Base-by-base conservation (phyloP, 2,113 vertebrate genomes). In the Vidua chalybeata region DNA sequence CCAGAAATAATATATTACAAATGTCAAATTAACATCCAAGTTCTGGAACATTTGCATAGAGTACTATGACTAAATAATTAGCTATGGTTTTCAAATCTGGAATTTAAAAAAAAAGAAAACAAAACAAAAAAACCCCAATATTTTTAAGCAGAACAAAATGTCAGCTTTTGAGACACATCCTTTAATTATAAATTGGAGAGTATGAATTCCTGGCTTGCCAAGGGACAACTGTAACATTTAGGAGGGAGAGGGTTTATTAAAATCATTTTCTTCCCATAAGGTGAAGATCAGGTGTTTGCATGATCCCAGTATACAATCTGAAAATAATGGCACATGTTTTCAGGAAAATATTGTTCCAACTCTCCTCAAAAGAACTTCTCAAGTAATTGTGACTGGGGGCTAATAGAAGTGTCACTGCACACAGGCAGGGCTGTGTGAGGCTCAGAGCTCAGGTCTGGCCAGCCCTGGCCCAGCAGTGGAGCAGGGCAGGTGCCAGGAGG, bases 11-110 rank as follows among this genome's bases (percentile, higher is more conserved):
- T 77, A 54, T 54, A 93, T 89, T 96, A 91, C 28, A 97, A 94
- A 91, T 94, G 92, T 97, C 90, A 97, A 87, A 93, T 97, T 97
- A 95, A 87, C 67, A 93, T 94, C 84, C 62, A 93, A 20, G 18
- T 52, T 93, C 54, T 52, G 90, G 55, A 95, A 90, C 17, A 89
- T 96, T 96, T 96, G 76, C 73, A 90, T 49, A 89, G 56, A 91
- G 49, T 79, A 92, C 82, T 74, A 31, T 90, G 87, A 76, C 35
- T 87, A 90, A 94, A 95, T 94, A 96, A 95, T 83, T 96, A 27
- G 7, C 55, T 89, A 48, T 95, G 81, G 84, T 87, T 91, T 83
- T 48, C 39, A 94, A 88, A 91, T 94, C 66, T 88, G 49, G 82
- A 96, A 91, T 94, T 28, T 8, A 17, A 24, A 88, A 91, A 84